Conservation (phyloP, 1,140 invertebrate species). For the Coptotermes formosanus region DNA sequence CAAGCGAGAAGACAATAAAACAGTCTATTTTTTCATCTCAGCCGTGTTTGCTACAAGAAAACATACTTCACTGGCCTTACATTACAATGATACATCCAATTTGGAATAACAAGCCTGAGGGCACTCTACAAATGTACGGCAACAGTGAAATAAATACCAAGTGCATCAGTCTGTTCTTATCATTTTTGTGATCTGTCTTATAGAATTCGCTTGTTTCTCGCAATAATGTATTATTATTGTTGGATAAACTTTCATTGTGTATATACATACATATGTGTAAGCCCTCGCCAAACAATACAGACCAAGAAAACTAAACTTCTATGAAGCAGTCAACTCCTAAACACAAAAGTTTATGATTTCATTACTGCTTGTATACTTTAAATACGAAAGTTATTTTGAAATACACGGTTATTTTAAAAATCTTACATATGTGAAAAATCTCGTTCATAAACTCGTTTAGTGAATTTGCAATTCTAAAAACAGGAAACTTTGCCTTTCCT, state of each 20-base stretch:
- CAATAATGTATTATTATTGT: not conserved
- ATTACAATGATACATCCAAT: not conserved
- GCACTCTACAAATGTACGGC: not conserved
- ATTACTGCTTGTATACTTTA: not conserved
- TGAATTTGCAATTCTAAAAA: not conserved
- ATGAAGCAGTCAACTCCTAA: not conserved
- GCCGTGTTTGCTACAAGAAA: not conserved
- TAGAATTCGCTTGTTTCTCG: constrained; percentile 15
- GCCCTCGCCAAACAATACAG: not conserved
- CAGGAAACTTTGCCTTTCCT: not conserved
- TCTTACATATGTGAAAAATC: not conserved
- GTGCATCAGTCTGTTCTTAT: not conserved
- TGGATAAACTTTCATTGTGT: not conserved
- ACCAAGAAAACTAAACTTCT: not conserved
- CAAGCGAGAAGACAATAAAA: not conserved
- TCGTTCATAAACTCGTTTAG: not conserved
- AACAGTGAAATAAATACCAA: not conserved
- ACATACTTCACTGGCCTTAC: not conserved
- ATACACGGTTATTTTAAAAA: not conserved
- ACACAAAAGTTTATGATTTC: not conserved
- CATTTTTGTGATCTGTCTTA: not conserved
- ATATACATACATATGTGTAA: not conserved
- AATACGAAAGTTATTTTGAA: not conserved
- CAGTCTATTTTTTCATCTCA: not conserved
- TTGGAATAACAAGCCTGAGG: not conserved